Conservation (phyloP, 2,888 invertebrate genomes). For the Copidosoma aretas region DNA sequence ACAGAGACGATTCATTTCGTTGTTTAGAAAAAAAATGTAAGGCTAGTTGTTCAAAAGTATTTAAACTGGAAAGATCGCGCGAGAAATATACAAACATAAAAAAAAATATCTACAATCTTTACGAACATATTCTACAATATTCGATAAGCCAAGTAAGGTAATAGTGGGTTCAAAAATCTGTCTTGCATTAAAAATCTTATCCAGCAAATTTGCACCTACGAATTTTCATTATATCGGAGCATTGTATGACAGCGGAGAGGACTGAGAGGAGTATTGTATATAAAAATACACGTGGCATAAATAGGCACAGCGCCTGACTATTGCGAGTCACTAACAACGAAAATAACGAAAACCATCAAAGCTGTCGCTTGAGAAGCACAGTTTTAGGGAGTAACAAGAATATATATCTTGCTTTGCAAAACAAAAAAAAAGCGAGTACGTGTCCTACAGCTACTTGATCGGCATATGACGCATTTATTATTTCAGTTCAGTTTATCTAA, state of each 20-base stretch:
- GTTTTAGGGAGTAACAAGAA: conserved; percentile 20
- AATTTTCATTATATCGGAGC: conserved; percentile 17
- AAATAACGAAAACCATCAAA: conserved; percentile 13
- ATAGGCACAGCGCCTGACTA: neutral
- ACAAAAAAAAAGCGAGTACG: conserved; percentile 11
- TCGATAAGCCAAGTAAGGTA: conserved; percentile 13
- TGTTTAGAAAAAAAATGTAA: conserved; percentile 5
- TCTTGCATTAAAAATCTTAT: conserved; percentile 19
- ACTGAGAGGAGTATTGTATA: conserved; percentile 21
- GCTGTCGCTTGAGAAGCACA: conserved; percentile 26
- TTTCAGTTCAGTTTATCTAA: conserved; percentile 12
- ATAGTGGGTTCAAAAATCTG: too few relatives aligned
- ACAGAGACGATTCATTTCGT: conserved; percentile 9
- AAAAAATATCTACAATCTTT: neutral
- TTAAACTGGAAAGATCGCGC: neutral
- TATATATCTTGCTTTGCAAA: conserved; percentile 3
- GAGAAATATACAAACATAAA: neutral
- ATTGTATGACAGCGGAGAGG: neutral
- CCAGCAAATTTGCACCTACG: conserved; percentile 11
- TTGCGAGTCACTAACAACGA: conserved; percentile 7
- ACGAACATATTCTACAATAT: conserved; percentile 11
- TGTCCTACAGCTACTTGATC: conserved; percentile 10
- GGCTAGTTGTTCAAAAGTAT: neutral
- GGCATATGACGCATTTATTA: conserved; percentile 9
- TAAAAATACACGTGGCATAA: conserved; percentile 21